phyloP scores from a whole-genome alignment of 2,113 vertebrate genomes.

The Misgurnus mizolepis region DNA sequence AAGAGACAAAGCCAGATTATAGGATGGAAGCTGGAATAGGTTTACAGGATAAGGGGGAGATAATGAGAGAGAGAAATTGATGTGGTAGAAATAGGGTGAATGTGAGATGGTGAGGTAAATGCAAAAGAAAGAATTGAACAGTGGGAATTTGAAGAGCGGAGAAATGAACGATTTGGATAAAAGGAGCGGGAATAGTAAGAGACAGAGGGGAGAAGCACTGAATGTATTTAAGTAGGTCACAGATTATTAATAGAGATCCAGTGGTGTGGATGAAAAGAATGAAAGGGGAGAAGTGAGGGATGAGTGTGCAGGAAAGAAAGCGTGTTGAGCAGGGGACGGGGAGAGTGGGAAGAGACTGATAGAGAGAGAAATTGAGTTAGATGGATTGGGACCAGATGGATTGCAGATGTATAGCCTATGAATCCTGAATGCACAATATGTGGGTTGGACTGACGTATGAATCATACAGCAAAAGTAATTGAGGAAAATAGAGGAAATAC shows the following conservation, averaged over 20 bases:
- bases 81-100: constrained; percentile 42
- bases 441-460: constrained; percentile 50
- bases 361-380: constrained; percentile 52
- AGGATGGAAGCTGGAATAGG: neutral
- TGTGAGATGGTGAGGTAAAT: constrained; percentile 14
- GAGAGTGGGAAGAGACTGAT: constrained; percentile 11
- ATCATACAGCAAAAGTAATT: neutral
- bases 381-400: constrained; percentile 66
- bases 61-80: constrained; percentile 43
- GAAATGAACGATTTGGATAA: constrained; percentile 47
- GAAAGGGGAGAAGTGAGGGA: constrained; percentile 44
- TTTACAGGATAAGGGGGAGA: constrained; percentile 49
- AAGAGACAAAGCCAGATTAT: constrained; percentile 27
- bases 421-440: constrained; percentile 53
- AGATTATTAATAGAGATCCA: constrained; percentile 84
- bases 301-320: constrained; percentile 47
- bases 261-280: constrained; percentile 74
- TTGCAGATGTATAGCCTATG: constrained; percentile 52
- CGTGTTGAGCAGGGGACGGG: constrained; percentile 41
- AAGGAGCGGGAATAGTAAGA: constrained; percentile 53
- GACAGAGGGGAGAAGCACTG: constrained; percentile 68
- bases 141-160: constrained; percentile 1
- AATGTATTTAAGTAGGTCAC: constrained; percentile 83
- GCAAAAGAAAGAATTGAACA: constrained; percentile 15
- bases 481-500: neutral